phyloP scores from a whole-genome alignment of 2,113 vertebrate species.

The Nasalis larvatus region DNA sequence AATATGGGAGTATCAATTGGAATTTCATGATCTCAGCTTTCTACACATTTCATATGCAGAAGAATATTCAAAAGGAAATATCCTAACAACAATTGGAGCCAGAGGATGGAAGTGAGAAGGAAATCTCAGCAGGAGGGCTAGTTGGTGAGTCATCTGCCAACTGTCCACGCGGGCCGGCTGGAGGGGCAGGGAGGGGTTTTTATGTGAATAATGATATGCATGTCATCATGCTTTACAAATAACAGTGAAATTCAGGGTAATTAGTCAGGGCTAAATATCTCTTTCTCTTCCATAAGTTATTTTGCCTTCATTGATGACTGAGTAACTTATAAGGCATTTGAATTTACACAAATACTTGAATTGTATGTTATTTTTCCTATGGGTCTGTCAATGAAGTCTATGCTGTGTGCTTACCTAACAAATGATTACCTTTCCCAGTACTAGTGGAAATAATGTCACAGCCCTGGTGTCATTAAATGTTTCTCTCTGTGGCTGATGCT shows the following conservation, averaged over 20 bases:
- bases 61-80: neutral
- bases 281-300: neutral
- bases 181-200: neutral
- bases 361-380: neutral
- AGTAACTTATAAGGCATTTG: conserved; percentile 6
- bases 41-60: neutral
- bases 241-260: neutral
- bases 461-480: neutral
- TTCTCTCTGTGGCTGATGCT: neutral
- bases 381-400: neutral
- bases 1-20: neutral
- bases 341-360: neutral
- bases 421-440: neutral
- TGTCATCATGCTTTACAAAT: neutral
- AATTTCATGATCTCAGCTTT: neutral
- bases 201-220: neutral
- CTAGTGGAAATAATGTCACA: neutral
- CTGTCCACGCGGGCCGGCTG: neutral
- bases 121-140: neutral
- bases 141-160: conserved; percentile 4
- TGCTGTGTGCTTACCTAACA: neutral
- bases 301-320: neutral
- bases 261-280: neutral
- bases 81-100: neutral
- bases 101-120: neutral